Base-by-base conservation (phyloP, 2,113 vertebrate genomes). In the Anthoscopus minutus region DNA sequence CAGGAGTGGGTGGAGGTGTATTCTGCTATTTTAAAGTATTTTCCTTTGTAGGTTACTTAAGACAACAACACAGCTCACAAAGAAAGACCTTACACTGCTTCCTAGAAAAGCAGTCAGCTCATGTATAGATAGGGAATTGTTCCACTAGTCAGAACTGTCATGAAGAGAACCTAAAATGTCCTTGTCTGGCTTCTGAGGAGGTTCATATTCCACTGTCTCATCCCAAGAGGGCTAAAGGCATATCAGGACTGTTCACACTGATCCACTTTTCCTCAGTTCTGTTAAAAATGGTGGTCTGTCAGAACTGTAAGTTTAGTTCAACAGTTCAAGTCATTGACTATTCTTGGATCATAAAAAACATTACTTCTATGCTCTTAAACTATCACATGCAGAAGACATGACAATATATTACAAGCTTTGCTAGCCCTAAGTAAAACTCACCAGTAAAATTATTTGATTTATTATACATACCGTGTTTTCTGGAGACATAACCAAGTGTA, bases 201-300 rank as follows among this genome's bases (percentile, higher is more conserved):
- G 6, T 66, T 77, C 1, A 0, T 70, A 9, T 31, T 19, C 38
- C 13, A 4, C 37, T 58, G 20, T 35, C 17, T 66, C 0, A 0
- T 81, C 51, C 30, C 47, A 20, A 33, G 72, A 37, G 24, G 25
- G 27, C 44, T 91, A 27, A 10, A 50, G 10, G 23, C 3, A 3
- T 31, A 13, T n/a, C 23, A 88, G 33, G 16, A 15, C 47, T 42
- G 9, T 78, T 57, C 5, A 3, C 20, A 33, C 61, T 61, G 33
- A 30, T 53, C 28, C 31, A 53, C 24, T 20, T 22, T 48, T 77
- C 13, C 37, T 19, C 44, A 62, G 16, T 54, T 87, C 21, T 74
- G 20, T 50, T 38, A 40, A 66, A 92, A 92, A 58, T 48, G 0
- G 48, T 16, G 4, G 33, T 62, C 33, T 66, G 20, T 45, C 51